Evolutionary conservation across 1,140 invertebrate species (phyloP).

Genomic region (Eupeodes corollae): DNA sequence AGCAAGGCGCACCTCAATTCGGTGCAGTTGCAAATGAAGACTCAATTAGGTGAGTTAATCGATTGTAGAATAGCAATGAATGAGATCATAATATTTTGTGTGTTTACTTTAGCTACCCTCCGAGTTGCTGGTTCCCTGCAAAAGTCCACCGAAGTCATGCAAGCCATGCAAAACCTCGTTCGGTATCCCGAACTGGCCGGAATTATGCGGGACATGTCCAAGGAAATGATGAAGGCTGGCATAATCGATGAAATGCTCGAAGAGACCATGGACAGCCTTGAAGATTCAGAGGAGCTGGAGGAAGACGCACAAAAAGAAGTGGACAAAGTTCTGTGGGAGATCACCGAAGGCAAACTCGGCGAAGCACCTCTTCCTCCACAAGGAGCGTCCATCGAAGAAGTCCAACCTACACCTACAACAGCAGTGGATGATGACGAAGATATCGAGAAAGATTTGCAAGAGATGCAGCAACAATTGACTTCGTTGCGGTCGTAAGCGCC

Average conservation of each 20-base stretch:
- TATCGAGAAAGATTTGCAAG: too few species aligned
- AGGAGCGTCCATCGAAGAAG: conserved; percentile 44
- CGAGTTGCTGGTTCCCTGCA: conserved; percentile 81
- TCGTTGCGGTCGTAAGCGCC: too few species aligned
- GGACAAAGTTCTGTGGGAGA: conserved; percentile 92
- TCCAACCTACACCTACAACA: conserved; percentile 39
- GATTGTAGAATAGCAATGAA: background rate
- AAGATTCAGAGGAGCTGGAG: conserved; percentile 83
- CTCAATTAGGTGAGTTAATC: conserved; percentile 71
- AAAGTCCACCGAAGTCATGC: conserved; percentile 92
- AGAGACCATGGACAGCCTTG: conserved; percentile 86
- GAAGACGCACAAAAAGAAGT: conserved; percentile 88
- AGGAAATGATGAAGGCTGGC: conserved; percentile 99
- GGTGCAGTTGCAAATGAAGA: conserved; percentile 94
- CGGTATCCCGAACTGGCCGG: conserved; percentile 85
- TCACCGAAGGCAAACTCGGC: conserved; percentile 86
- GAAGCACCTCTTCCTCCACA: conserved; percentile 71
- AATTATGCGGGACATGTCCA: conserved; percentile 95
- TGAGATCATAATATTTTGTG: background rate
- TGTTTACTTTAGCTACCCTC: conserved; percentile 55
- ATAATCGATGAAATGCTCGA: conserved; percentile 99
- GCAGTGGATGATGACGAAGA: conserved; percentile 19
- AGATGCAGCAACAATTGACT: too few species aligned
- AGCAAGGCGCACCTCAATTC: conserved; percentile 98
- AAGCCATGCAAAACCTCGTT: conserved; percentile 86